Evolutionary conservation across 2,888 invertebrate genomes (phyloP).

Genomic region (Epistrophella euchroma): DNA sequence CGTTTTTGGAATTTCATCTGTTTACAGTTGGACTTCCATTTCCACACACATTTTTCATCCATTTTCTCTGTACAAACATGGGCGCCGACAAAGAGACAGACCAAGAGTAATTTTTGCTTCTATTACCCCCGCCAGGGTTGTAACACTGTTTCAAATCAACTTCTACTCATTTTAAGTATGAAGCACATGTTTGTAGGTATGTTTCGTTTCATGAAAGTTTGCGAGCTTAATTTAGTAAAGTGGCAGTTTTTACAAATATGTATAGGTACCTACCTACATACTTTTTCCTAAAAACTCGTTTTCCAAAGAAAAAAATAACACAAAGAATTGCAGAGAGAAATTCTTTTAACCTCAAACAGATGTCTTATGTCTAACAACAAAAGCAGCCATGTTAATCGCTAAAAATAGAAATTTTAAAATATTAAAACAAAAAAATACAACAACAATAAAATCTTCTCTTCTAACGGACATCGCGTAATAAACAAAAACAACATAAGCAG

Average conservation of each 20-base stretch:
- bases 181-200: background rate
- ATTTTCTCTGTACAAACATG: constrained; percentile 27
- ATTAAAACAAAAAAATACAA: constrained; percentile 5
- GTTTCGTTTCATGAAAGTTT: constrained; percentile 1
- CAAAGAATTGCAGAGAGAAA: constrained; percentile 26
- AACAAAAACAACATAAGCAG: background rate
- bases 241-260: constrained; percentile 14
- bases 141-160: constrained; percentile 30
- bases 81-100: constrained; percentile 41
- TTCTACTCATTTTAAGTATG: constrained; percentile 29
- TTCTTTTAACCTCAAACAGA: constrained; percentile 28
- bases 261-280: no score
- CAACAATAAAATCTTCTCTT: constrained; percentile 4
- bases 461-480: constrained; percentile 46
- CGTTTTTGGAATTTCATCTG: constrained; percentile 46
- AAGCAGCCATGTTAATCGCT: constrained; percentile 42
- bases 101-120: constrained; percentile 31
- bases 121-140: background rate
- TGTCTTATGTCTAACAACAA: constrained; percentile 46
- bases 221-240: background rate
- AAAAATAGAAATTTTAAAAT: constrained; percentile 46
- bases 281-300: constrained; percentile 40
- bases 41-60: constrained; percentile 36
- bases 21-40: constrained; percentile 48
- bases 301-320: background rate